Percentiles rank a stretch among this genome's conserved stretches.
phyloP scores from a whole-genome alignment of 2,888 invertebrate genomes.

The Pomacea canaliculata region DNA sequence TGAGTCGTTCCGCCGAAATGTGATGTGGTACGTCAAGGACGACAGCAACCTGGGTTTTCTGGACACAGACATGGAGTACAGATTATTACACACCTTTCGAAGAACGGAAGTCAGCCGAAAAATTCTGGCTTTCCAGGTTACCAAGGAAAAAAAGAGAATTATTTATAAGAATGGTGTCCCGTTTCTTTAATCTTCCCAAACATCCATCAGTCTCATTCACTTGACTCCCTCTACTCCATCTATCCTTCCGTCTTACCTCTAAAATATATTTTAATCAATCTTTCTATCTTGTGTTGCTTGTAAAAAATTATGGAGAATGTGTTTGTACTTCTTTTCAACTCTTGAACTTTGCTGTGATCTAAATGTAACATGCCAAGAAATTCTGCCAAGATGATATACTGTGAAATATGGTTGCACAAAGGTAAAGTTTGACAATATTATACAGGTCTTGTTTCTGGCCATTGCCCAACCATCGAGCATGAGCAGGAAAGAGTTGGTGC shows the following conservation, averaged over 20 bases:
- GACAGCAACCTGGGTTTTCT: slow-evolving; percentile 55
- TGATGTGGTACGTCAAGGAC: slow-evolving; percentile 65
- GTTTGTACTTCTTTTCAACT: too few species aligned
- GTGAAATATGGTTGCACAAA: too few species aligned
- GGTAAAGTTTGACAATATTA: not conserved
- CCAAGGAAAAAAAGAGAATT: not conserved
- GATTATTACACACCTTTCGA: slow-evolving; percentile 46
- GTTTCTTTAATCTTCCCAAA: too few species aligned
- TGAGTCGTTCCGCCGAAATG: slow-evolving; percentile 56
- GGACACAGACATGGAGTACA: slow-evolving; percentile 51
- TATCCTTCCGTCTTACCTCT: too few species aligned
- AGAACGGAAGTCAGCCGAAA: slow-evolving; percentile 59
- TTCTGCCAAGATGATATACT: too few species aligned
- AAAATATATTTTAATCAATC: too few species aligned
- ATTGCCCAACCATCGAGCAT: slow-evolving; percentile 57
- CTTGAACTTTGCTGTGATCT: too few species aligned
- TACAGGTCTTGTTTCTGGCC: slow-evolving; percentile 56
- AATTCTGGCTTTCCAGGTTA: slow-evolving; percentile 58
- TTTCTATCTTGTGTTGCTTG: too few species aligned
- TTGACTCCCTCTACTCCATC: too few species aligned
- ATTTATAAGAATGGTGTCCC: not conserved
- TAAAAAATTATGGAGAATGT: too few species aligned
- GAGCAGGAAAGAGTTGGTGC: slow-evolving; percentile 46
- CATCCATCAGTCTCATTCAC: too few species aligned
- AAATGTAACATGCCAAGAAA: too few species aligned